phyloP scores from a whole-genome alignment of 2,888 invertebrate species.

The Polymixis lichenea region DNA sequence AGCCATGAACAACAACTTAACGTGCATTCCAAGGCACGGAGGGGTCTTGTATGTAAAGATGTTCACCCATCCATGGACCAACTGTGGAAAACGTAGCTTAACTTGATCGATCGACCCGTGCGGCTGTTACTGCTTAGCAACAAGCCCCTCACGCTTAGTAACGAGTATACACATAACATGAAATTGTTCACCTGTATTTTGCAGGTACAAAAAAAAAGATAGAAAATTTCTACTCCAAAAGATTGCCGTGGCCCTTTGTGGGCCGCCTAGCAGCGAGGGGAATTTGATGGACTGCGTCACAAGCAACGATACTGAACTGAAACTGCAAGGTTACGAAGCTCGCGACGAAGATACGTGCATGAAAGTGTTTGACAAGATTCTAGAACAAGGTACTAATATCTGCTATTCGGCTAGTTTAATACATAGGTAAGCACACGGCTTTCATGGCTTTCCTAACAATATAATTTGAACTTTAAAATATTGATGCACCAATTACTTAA shows the following conservation, averaged over 20 bases:
- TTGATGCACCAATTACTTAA: neutral
- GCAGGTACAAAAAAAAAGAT: slow-evolving; percentile 66
- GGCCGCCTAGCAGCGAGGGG: slow-evolving; percentile 66
- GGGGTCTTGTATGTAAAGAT: too few species aligned
- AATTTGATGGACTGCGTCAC: slow-evolving; percentile 53
- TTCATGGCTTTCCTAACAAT: neutral
- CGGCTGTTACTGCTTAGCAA: too few species aligned
- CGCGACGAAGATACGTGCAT: slow-evolving; percentile 65
- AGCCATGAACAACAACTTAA: too few species aligned
- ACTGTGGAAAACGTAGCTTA: too few species aligned
- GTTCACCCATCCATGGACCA: too few species aligned
- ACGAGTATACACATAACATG: neutral
- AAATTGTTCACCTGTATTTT: neutral
- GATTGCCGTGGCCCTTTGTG: slow-evolving; percentile 69
- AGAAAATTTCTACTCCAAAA: slow-evolving; percentile 69
- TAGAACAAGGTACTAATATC: slow-evolving; percentile 59
- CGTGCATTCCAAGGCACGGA: too few species aligned
- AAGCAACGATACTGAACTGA: slow-evolving; percentile 16
- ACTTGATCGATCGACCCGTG: too few species aligned
- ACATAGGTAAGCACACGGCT: too few species aligned
- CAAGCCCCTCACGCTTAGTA: too few species aligned
- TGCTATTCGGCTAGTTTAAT: neutral
- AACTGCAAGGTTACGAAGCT: slow-evolving; percentile 69
- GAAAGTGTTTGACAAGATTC: slow-evolving; percentile 70
- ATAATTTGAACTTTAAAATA: neutral